Evolutionary conservation across 2,113 vertebrate genomes (phyloP).

Genomic region (Cariama cristata): DNA sequence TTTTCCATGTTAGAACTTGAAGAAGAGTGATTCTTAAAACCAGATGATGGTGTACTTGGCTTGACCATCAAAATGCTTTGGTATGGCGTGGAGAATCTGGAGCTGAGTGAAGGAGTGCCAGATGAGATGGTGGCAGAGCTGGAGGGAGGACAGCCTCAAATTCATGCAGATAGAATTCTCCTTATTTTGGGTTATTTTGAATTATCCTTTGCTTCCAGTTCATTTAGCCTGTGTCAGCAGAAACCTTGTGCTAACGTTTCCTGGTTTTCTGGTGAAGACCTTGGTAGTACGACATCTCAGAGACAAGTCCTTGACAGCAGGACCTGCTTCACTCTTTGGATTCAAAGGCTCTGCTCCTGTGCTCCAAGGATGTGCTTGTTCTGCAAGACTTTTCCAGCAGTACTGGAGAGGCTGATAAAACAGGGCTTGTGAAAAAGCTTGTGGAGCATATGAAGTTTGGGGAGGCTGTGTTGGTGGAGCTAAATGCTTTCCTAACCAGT

Average conservation of each 20-base stretch:
- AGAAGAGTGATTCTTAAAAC: neutral
- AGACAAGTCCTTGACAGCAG: too few relatives aligned
- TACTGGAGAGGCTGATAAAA: neutral
- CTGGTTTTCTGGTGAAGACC: neutral
- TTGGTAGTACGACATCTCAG: neutral
- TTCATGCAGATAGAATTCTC: neutral
- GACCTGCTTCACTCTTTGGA: neutral
- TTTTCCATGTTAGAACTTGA: neutral
- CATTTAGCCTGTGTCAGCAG: neutral
- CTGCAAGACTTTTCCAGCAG: neutral
- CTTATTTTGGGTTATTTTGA: neutral
- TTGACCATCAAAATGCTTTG: neutral
- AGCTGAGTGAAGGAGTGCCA: neutral
- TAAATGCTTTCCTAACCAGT: neutral
- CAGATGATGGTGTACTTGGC: neutral
- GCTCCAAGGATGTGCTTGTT: neutral
- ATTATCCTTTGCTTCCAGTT: neutral
- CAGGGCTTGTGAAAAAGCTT: neutral
- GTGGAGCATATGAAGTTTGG: too few relatives aligned
- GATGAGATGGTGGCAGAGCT: neutral
- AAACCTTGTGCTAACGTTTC: neutral
- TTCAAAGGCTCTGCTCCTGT: neutral
- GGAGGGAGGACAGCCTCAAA: neutral
- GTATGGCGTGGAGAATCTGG: neutral
- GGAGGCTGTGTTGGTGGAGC: neutral